Base-by-base conservation (phyloP, 2,797 vertebrate genomes). In the Petrocephalus schoutedeni region DNA sequence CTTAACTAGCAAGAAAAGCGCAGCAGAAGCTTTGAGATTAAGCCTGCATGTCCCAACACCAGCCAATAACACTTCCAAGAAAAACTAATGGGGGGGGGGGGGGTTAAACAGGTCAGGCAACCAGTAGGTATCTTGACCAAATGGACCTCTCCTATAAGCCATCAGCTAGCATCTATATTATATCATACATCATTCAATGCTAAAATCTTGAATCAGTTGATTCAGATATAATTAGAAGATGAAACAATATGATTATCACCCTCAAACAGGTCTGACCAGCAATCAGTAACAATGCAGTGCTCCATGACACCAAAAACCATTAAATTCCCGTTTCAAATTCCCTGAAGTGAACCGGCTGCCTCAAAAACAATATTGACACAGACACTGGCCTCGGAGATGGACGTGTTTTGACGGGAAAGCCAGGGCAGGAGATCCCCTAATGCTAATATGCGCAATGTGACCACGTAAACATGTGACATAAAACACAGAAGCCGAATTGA, bases 61-160 rank as follows among this genome's bases (percentile, higher is more conserved):
- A 85, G 83, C 54, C 32, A 71, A 36, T 36, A 80, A 80, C 41
- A 21, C 36, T 85, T 85, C 83, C 83, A 85, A 57, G 83, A 57
- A 85, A 85, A 57, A 28, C 83, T 51, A 85, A 56, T 85, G 12
- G 12, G 51, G 45, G 49, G n/a, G n/a, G 82, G 2, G 32, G 10
- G 51, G 0, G 51, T 5, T 84, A 21, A 53, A 56, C 21, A 23
- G 49, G 51, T 32, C 51, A 85, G 82, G 28, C 21, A 32, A 5
- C 82, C 51, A 85, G 28, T 49, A 77, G 41, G 74, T 14, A 49
- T 77, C 74, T 77, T 45, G 41, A 16, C 32, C 36, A 49, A 8
- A 7, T 41, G 7, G 3, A 77, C 74, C 1, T n/a, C 14, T 49
- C 7, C 74, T 4, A 49, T 45, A n/a, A 45, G 16, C 74, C 74